Evolutionary conservation across 2,113 vertebrate species (phyloP).

Genomic region (Indri indri): DNA sequence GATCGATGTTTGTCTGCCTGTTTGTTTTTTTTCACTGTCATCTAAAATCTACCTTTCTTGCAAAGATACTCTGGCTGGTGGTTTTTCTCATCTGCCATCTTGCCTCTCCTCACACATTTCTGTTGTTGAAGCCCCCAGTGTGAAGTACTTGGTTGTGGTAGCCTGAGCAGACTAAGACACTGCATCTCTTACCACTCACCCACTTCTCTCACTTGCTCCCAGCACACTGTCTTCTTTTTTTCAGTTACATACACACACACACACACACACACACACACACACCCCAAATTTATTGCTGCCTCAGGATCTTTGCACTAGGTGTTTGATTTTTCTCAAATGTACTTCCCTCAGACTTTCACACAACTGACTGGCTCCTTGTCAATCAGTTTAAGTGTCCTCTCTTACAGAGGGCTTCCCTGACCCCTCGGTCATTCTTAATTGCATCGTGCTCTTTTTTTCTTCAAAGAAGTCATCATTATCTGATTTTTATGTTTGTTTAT

Average conservation of each 20-base stretch:
- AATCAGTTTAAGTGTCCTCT: background rate
- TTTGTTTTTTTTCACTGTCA: too few relatives aligned
- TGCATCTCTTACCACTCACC: background rate
- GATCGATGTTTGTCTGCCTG: too few relatives aligned
- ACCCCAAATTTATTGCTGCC: background rate
- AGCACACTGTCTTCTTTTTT: background rate
- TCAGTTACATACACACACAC: background rate
- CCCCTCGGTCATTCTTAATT: background rate
- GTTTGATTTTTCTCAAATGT: background rate
- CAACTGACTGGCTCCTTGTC: background rate
- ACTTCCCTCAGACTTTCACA: background rate
- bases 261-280: background rate
- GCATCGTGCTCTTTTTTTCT: background rate
- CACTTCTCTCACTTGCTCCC: background rate
- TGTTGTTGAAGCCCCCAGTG: background rate
- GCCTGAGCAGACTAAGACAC: background rate
- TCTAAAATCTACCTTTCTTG: too few relatives aligned
- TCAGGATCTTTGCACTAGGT: background rate
- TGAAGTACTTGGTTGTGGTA: background rate
- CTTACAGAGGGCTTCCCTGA: background rate
- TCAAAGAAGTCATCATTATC: background rate
- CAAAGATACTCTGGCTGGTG: too few relatives aligned
- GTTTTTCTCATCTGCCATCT: too few relatives aligned
- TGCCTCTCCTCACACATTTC: background rate
- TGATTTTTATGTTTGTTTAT: slow-evolving; percentile 10